A percentile compares a stretch with the other conserved stretches of the same genome.
These are phyloP conservation scores for Euzophera pinguis DNA, from an alignment of 2,888 invertebrate genomes.

Conservation along the genomic window DNA sequence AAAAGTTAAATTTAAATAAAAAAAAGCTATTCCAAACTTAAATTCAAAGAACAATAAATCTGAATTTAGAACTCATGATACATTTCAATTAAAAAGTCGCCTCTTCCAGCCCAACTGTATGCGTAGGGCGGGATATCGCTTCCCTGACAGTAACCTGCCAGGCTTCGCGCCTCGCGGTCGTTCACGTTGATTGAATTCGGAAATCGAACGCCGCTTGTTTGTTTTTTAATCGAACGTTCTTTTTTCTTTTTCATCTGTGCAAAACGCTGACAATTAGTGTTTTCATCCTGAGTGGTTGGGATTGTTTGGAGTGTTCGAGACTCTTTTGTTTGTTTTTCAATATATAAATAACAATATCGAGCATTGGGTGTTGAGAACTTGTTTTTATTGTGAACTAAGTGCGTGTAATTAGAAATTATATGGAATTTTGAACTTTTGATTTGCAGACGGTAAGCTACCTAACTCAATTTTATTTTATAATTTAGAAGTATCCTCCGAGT, in stretches of 20 bases:
- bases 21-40: not conserved
- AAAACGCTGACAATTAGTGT: constrained; percentile 7
- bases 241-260: constrained; percentile 8
- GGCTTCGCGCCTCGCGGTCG: constrained; percentile 46
- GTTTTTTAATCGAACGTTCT: constrained; percentile 16
- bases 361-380: not conserved
- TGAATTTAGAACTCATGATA: not conserved
- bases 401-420: not conserved
- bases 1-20: too few species aligned
- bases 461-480: too few species aligned
- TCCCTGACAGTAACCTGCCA: constrained; percentile 50
- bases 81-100: not conserved
- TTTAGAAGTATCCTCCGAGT: too few species aligned
- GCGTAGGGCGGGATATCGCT: constrained; percentile 57
- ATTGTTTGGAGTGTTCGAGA: not conserved
- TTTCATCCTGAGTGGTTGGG: not conserved
- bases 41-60: not conserved
- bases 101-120: constrained; percentile 32
- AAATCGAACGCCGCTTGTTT: constrained; percentile 37
- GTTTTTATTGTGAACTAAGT: not conserved
- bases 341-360: not conserved
- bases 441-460: not conserved
- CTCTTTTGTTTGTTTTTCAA: not conserved
- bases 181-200: constrained; percentile 29
- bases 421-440: not conserved